A percentile compares a stretch with the other conserved stretches of the same genome.
phyloP scores from a whole-genome alignment of 1,140 invertebrate genomes.

The Drosophila bipectinata region DNA sequence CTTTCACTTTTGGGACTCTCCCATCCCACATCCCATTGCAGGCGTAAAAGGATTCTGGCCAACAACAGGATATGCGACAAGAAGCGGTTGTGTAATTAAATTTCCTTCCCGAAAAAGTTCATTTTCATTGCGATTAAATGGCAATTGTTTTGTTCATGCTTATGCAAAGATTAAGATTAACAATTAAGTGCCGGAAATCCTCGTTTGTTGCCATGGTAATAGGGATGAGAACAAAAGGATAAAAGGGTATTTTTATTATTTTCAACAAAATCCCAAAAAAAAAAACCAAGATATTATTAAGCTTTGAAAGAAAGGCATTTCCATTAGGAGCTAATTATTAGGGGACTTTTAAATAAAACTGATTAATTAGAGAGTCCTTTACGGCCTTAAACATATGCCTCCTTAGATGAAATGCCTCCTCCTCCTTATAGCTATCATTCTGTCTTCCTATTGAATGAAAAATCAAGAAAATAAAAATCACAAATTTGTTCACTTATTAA shows the following conservation, averaged over 20 bases:
- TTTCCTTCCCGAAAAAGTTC: slow-evolving; percentile 41
- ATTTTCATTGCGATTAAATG: slow-evolving; percentile 58
- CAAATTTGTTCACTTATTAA: slow-evolving; percentile 48
- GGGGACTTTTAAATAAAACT: not conserved
- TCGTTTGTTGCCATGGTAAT: slow-evolving; percentile 37
- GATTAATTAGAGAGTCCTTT: no score
- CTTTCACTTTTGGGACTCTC: not conserved
- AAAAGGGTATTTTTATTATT: slow-evolving; percentile 1
- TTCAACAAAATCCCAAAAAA: not conserved
- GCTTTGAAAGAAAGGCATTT: not conserved
- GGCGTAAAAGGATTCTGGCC: not conserved
- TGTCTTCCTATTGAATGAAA: not conserved
- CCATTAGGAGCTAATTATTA: not conserved
- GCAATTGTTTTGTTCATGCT: slow-evolving; percentile 53
- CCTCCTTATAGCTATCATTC: not conserved
- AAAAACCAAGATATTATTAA: not conserved
- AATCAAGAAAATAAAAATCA: slow-evolving; percentile 10
- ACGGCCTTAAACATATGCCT: no score
- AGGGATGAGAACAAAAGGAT: not conserved
- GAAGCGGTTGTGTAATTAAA: slow-evolving; percentile 51
- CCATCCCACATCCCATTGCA: no score
- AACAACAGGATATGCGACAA: slow-evolving; percentile 8
- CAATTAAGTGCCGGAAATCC: slow-evolving; percentile 45
- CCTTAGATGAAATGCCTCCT: no score
- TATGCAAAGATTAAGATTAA: slow-evolving; percentile 31